Base-by-base conservation (phyloP, 2,113 vertebrate species). In the Ailuropoda melanoleuca region DNA sequence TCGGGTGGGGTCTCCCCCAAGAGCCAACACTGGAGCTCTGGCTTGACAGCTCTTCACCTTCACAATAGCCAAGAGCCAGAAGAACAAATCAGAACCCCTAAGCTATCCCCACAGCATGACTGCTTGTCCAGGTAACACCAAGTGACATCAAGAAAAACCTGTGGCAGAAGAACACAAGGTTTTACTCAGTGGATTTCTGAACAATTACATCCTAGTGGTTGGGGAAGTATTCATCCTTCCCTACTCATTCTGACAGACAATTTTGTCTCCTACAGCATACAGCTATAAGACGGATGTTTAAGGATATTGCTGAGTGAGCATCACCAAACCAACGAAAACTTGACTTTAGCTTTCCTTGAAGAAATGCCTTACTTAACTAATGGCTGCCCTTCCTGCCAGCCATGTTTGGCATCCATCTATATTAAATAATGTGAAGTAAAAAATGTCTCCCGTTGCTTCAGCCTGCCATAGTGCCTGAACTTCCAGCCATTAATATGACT, bases 261-360 rank as follows among this genome's bases (percentile, higher is more conserved):
- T 88, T 90, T 89, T 88, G 37, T 90, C 66, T 75, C 84, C 34
- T 92, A 84, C 0, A 68, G 87, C 93, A 68, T 62, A 39, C 3
- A 90, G 58, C 3, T 80, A 70, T 80, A 90, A 95, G 50, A 87
- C 9, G 81, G 80, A 96, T 31, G 88, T 96, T 96, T 64, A 84
- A 93, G 66, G 68, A 58, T 89, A 88, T 80, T 70, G 4, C 26
- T 86, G 82, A 93, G 39, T 66, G n/a, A 90, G 78, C 58, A 96
- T 70, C 46, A 85, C 46, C 68, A 96, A 87, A 90, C 19, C 31
- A 81, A 53, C 74, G 92, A 58, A 95, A 84, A 80, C 31, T 70
- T 93, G 72, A 70, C 29, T 88, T 89, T 26, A 39, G 37, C 55
- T 92, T 92, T 93, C 43, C 37, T 72, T 68, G 68, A 92, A 55